phyloP scores from a whole-genome alignment of 2,113 vertebrate genomes.

The Xiphophorus hellerii region DNA sequence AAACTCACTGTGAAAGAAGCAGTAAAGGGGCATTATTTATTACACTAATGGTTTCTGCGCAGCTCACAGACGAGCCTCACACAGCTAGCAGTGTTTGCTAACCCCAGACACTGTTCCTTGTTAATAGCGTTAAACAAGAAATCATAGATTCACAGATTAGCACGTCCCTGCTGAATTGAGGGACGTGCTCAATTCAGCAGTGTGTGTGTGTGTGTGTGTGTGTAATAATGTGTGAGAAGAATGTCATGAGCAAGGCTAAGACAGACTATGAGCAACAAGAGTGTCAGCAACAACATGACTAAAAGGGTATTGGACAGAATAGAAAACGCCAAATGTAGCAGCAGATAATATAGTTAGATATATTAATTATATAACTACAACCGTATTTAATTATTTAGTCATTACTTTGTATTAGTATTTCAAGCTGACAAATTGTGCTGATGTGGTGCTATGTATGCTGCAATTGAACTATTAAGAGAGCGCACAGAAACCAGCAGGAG shows the following conservation, averaged over 20 bases:
- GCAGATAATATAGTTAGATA: neutral
- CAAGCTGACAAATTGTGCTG: neutral
- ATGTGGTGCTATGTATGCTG: neutral
- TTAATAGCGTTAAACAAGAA: neutral
- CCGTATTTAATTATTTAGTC: neutral
- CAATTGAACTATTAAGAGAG: neutral
- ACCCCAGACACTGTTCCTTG: neutral
- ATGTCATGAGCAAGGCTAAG: neutral
- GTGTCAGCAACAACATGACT: neutral
- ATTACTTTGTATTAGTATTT: neutral
- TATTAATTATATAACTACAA: neutral
- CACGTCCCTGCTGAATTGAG: neutral
- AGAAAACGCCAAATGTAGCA: neutral
- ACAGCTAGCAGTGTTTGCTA: neutral
- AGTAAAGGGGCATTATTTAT: neutral
- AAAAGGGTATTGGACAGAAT: neutral
- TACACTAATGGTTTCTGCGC: neutral
- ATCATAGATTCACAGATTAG: neutral
- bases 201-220: neutral
- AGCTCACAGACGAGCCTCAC: neutral
- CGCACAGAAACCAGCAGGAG: neutral
- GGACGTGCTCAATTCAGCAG: too few species aligned
- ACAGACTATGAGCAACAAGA: neutral
- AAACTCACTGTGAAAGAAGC: neutral
- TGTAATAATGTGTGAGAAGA: neutral